A percentile compares a stretch with the other conserved stretches of the same genome.
These are phyloP conservation scores for Leucophenga montana DNA, from an alignment of 2,888 invertebrate genomes.

Conservation along the genomic window DNA sequence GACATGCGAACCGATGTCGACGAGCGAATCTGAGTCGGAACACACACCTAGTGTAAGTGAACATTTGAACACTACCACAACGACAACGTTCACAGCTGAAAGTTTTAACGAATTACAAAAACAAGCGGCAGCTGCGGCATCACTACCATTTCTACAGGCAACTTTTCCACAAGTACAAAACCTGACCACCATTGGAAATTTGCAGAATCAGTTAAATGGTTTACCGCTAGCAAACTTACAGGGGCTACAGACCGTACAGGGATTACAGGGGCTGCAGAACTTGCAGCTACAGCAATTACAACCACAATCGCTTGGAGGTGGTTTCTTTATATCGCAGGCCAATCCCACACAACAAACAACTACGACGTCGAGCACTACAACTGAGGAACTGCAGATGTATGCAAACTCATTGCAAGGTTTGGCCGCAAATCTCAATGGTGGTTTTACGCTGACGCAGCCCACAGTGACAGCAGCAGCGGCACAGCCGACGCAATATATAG, in stretches of 20 bases:
- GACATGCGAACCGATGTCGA: constrained; percentile 83
- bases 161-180: constrained; percentile 61
- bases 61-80: constrained; percentile 48
- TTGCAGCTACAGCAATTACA: constrained; percentile 61
- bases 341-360: constrained; percentile 38
- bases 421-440: constrained; percentile 65
- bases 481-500: constrained; percentile 63
- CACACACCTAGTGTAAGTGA: constrained; percentile 75
- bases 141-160: constrained; percentile 63
- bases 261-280: constrained; percentile 46
- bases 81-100: constrained; percentile 50
- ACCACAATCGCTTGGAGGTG: constrained; percentile 64
- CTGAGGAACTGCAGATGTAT: constrained; percentile 63
- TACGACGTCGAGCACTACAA: constrained; percentile 26
- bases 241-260: constrained; percentile 51
- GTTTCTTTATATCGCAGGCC: constrained; percentile 64
- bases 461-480: constrained; percentile 42
- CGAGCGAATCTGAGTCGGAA: constrained; percentile 88
- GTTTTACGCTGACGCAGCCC: constrained; percentile 64
- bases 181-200: constrained; percentile 52
- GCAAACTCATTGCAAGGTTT: constrained; percentile 66
- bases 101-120: constrained; percentile 64
- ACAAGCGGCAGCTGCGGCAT: constrained; percentile 55
- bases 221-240: constrained; percentile 41
- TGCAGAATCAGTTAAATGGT: constrained; percentile 49